phyloP scores from a whole-genome alignment of 2,888 invertebrate genomes.

The Calliscelio sp. region DNA sequence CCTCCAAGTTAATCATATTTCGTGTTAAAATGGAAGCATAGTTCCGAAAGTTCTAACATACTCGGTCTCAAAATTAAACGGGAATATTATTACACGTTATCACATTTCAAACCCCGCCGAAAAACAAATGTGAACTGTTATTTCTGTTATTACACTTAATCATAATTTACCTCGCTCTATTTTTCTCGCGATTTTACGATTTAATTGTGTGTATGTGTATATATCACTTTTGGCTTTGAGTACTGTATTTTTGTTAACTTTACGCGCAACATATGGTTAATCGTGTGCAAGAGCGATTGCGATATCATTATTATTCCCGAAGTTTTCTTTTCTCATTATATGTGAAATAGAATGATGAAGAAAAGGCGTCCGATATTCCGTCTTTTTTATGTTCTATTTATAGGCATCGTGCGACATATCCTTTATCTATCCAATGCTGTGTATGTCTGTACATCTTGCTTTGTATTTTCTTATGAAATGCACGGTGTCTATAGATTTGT shows the following conservation, averaged over 20 bases:
- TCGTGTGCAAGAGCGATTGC: constrained; percentile 28
- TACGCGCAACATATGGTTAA: constrained; percentile 12
- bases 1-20: constrained; percentile 38
- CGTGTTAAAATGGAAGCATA: constrained; percentile 34
- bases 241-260: constrained; percentile 48
- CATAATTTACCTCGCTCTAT: background rate
- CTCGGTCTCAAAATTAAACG: constrained; percentile 22
- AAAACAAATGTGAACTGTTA: constrained; percentile 4
- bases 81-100: constrained; percentile 9
- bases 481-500: too few relatives aligned
- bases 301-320: constrained; percentile 20
- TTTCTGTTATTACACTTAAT: constrained; percentile 11
- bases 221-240: constrained; percentile 33
- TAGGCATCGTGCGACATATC: too few relatives aligned
- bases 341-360: constrained; percentile 8
- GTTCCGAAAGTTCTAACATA: constrained; percentile 35
- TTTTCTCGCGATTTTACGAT: constrained; percentile 31
- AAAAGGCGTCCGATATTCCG: constrained; percentile 33
- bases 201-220: constrained; percentile 29
- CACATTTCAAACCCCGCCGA: constrained; percentile 2
- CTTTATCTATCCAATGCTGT: too few relatives aligned
- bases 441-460: too few relatives aligned
- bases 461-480: too few relatives aligned
- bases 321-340: background rate
- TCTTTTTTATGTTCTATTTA: constrained; percentile 4